Base-by-base conservation (phyloP, 2,113 vertebrate species). In the Carassius auratus region DNA sequence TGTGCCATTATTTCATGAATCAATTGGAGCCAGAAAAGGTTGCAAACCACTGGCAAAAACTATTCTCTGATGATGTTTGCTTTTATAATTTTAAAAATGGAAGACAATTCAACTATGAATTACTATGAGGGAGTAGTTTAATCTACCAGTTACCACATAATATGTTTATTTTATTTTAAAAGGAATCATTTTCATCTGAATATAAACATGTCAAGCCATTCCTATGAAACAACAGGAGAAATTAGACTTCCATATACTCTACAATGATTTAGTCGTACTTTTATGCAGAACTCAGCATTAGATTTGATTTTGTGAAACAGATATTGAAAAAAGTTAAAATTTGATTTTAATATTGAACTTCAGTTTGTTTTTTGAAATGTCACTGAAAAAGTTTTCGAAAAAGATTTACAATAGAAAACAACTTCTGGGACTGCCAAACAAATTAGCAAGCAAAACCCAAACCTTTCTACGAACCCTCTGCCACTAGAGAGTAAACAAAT, bases 401-500 rank as follows among this genome's bases (percentile, higher is more conserved):
- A 48, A 45, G 19, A 21, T 45, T 74, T 48, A 38, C 36, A 38
- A 0, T 38, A 0, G 10, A 74, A 74, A 45, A 38, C 71, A 79
- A 14, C 21, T 79, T 21, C 30, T 33, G 17, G 3, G 52, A 21
- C 4, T 38, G 5, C 1, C 52, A 3, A 61, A 23, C 78, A 64
- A 64, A 80, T 48, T 80, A 23, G 57, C 12, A 42, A 61, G 33
- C 17, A 79, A 23, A 62, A 62, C 76, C 36, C 30, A 81, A 81
- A 52, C 23, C 52, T 81, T 81, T 68, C 61, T 81, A 50, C 6
- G 26, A 81, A 81, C 62, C 61, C 15, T 66, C 59, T 3, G 5
- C 23, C 78, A 30, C 38, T 48, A 66, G 17, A 8, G 78, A 81
- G 78, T 81, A 81, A 81, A 81, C 33, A 82, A 64, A 74, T 2